phyloP scores from a whole-genome alignment of 2,888 invertebrate genomes.

The Theretra japonica region DNA sequence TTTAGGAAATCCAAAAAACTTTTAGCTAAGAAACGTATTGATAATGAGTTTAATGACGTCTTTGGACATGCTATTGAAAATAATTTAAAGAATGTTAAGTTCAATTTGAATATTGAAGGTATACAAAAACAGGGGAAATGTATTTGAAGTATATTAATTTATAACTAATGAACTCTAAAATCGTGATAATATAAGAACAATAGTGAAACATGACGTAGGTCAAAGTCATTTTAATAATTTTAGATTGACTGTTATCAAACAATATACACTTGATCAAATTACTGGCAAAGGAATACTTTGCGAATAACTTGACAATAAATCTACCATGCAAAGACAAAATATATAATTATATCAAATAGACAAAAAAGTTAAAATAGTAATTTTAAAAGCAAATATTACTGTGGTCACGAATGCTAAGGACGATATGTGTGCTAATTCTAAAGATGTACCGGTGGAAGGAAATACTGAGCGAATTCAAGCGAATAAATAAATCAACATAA shows the following conservation, averaged over 20 bases:
- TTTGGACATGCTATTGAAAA: background rate
- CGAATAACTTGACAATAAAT: background rate
- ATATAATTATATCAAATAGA: background rate
- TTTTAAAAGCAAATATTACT: constrained; percentile 10
- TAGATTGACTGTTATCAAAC: background rate
- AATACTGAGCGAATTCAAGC: constrained; percentile 39
- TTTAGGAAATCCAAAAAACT: background rate
- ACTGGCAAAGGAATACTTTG: background rate
- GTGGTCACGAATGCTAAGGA: constrained; percentile 28
- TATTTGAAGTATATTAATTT: background rate
- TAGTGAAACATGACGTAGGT: background rate
- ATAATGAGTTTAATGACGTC: background rate
- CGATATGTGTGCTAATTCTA: constrained; percentile 21
- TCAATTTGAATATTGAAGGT: constrained; percentile 1
- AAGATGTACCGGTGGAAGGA: constrained; percentile 26
- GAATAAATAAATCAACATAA: constrained; percentile 44
- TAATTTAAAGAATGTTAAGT: constrained; percentile 4
- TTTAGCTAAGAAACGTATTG: background rate
- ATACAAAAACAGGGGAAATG: background rate
- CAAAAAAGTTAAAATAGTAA: background rate
- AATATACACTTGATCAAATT: background rate
- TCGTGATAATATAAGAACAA: background rate
- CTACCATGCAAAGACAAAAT: constrained; percentile 23
- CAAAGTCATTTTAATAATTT: constrained; percentile 1
- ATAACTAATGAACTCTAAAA: background rate